These are phyloP conservation scores for Priocnemis perturbator DNA, from an alignment of 2,888 invertebrate genomes.

Conservation along the genomic window DNA sequence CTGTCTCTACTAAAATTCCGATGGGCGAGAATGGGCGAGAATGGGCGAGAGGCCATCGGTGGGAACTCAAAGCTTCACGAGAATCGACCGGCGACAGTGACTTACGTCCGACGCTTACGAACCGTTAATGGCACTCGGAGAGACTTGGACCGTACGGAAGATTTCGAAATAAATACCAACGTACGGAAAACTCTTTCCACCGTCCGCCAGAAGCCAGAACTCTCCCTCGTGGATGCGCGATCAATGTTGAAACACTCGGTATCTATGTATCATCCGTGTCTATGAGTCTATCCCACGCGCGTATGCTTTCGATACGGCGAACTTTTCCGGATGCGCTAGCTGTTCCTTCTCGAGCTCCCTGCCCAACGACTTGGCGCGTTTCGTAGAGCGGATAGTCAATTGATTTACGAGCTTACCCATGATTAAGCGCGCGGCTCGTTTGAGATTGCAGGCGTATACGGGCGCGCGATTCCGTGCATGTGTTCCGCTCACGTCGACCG, in stretches of 20 bases:
- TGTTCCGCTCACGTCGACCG: too few relatives aligned
- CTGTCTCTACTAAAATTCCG: neutral
- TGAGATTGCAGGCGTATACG: constrained; percentile 9
- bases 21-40: too few relatives aligned
- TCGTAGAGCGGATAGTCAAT: constrained; percentile 27
- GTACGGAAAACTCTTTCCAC: too few relatives aligned
- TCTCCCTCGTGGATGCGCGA: neutral
- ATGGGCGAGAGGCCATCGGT: too few relatives aligned
- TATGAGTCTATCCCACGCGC: too few relatives aligned
- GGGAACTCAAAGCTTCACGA: too few relatives aligned
- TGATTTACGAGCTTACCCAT: constrained; percentile 31
- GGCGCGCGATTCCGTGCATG: too few relatives aligned
- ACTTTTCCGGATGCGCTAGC: constrained; percentile 4
- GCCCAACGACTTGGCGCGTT: constrained; percentile 1
- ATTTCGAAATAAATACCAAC: too few relatives aligned
- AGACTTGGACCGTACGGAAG: too few relatives aligned
- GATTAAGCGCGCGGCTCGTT: constrained; percentile 27
- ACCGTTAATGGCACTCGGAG: neutral
- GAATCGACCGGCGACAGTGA: too few relatives aligned
- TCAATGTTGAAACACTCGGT: neutral
- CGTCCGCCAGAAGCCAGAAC: too few relatives aligned
- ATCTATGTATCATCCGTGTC: neutral
- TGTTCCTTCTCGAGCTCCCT: constrained; percentile 4
- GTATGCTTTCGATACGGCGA: neutral
- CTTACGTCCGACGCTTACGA: constrained; percentile 4